phyloP scores from a whole-genome alignment of 2,888 invertebrate species.

The Malthinus flaveolus region DNA sequence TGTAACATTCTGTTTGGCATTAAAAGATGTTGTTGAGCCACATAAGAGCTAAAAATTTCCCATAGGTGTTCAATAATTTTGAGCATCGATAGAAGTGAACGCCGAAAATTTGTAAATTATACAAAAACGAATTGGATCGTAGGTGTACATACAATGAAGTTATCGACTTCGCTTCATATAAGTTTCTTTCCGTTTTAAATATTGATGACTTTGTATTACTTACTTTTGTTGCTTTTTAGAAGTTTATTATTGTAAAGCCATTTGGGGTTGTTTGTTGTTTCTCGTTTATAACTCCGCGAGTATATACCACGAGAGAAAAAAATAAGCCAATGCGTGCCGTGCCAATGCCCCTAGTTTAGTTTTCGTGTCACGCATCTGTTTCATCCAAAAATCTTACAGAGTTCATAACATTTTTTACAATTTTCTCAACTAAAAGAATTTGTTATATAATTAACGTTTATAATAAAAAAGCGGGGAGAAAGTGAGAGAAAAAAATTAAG shows the following conservation, averaged over 20 bases:
- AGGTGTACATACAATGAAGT: background rate
- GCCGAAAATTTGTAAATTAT: background rate
- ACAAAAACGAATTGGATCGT: constrained; percentile 3
- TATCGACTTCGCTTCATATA: no score
- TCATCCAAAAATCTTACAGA: background rate
- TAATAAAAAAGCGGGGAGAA: no score
- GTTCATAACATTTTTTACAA: background rate
- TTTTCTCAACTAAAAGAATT: no score
- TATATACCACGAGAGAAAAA: background rate
- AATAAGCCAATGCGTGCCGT: no score
- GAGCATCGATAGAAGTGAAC: background rate
- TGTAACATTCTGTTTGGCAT: no score
- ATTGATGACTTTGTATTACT: no score
- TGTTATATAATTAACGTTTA: no score
- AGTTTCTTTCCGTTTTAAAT: no score
- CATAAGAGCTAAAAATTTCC: background rate
- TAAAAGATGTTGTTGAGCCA: no score
- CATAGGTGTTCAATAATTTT: constrained; percentile 1
- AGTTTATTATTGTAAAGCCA: background rate
- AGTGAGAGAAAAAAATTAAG: no score
- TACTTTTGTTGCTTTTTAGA: no score
- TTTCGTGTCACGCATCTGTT: constrained; percentile 1
- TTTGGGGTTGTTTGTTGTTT: background rate
- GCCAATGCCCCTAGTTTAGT: background rate
- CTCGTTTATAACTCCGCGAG: background rate